Evolutionary conservation across 2,888 invertebrate species (phyloP), one percentile per base, ranked within the genome.

Genomic region (Melikaiella ostensackeni): DNA sequence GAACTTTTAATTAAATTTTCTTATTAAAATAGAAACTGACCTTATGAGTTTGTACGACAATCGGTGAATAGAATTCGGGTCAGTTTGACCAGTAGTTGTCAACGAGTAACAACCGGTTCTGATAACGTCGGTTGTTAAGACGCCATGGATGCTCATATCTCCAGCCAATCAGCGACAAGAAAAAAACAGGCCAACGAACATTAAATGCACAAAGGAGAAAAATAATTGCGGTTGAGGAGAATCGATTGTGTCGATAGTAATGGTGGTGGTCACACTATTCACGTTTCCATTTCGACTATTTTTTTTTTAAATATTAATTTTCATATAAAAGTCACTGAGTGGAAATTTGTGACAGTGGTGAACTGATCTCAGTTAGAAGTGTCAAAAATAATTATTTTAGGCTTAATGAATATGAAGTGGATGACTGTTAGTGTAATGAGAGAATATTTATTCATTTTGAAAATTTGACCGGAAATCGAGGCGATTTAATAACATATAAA

Each of bases 231-330:
- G 33, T n/a, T 19, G 30, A 30, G 55, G n/a, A 70, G 30, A 70
- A 70, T 78, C 76, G 74, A 80, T 75, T 80, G 80, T 81, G 78
- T 81, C 81, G 81, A 80, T 82, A 82, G 83, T 79, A 82, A 82
- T 80, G 77, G 83, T 82, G 83, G 83, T 83, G 83, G 83, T 83
- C 82, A 82, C 78, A 74, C 80, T 80, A 81, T 70, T 70, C 70
- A 70, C 70, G 50, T 70, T 46, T 42, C 24, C 42, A 46, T 66
- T 66, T 66, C 66, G 46, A 66, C 66, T 66, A 11, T 21, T 66
- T 46, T n/a, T 38, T 46, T 8, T 19, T 30, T 8, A 13, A 30
- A 33, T 46, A 62, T 11, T 70, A 19, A 70, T 30, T 27, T 70
- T 70, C 0, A 50, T 70, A 46, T 33, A 7, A 64, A 64, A 42